These are phyloP conservation scores for Eupleurogrammus muticus DNA, from an alignment of 2,797 vertebrate species.

Conservation along the genomic window DNA sequence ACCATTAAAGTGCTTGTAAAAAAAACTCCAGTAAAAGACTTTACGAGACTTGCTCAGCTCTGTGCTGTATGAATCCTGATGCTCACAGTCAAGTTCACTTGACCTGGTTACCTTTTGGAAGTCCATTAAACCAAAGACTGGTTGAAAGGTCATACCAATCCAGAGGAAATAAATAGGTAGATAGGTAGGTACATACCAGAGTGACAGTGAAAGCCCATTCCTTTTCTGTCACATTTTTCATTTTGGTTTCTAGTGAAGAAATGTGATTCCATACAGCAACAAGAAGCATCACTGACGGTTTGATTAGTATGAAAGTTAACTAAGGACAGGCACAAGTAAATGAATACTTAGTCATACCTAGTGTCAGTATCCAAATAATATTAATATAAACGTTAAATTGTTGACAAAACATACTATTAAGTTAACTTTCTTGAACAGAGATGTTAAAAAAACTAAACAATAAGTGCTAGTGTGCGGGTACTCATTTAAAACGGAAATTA, in stretches of 20 bases:
- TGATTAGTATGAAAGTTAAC: not conserved
- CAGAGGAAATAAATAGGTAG: not conserved
- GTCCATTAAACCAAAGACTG: slow-evolving; percentile 43
- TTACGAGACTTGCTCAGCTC: slow-evolving; percentile 53
- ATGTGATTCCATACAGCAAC: not conserved
- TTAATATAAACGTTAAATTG: no score
- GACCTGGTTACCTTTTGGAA: slow-evolving; percentile 34
- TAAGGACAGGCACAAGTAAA: no score
- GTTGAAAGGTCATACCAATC: slow-evolving; percentile 5
- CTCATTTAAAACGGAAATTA: no score
- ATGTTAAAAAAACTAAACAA: no score
- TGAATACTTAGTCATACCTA: no score
- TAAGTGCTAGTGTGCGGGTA: no score
- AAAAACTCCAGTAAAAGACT: slow-evolving; percentile 62
- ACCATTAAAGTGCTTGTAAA: slow-evolving; percentile 74
- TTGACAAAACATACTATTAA: no score
- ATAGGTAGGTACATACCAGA: not conserved
- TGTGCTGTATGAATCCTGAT: slow-evolving; percentile 44
- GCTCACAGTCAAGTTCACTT: slow-evolving; percentile 36
- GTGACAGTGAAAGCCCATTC: no score
- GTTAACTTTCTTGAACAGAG: no score
- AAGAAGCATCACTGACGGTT: not conserved
- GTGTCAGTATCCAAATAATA: no score
- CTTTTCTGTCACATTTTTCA: no score
- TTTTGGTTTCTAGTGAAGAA: not conserved